Evolutionary conservation across 2,888 invertebrate species (phyloP).

Genomic region (Lepidochrysops patricia): DNA sequence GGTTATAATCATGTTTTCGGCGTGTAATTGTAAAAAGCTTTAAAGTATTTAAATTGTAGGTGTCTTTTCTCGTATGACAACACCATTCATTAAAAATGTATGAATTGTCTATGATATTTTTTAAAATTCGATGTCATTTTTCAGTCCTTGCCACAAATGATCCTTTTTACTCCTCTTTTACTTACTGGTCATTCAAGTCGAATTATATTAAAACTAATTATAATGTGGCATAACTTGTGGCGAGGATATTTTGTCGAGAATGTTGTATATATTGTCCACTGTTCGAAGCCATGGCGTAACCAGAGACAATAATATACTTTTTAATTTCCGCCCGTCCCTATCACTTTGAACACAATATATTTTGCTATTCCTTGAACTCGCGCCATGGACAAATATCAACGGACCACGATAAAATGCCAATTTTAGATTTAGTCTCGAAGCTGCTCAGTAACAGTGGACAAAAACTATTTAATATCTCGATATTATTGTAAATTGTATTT

Average conservation of each 20-base stretch:
- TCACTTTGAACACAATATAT: background rate
- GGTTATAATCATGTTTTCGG: background rate
- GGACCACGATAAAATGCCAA: constrained; percentile 62
- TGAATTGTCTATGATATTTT: constrained; percentile 1
- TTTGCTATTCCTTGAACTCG: background rate
- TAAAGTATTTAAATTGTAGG: constrained; percentile 8
- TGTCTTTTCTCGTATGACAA: constrained; percentile 7
- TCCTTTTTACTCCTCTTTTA: background rate
- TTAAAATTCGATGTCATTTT: background rate
- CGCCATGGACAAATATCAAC: constrained; percentile 27
- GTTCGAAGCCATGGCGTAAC: constrained; percentile 5
- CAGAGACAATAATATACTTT: constrained; percentile 1
- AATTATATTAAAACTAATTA: background rate
- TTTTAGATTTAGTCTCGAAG: constrained; percentile 37
- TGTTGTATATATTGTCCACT: background rate
- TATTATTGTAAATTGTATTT: constrained; percentile 25
- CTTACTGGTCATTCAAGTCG: background rate
- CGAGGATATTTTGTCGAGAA: background rate
- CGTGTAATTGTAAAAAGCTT: constrained; percentile 13
- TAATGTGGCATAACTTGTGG: background rate
- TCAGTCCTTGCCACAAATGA: background rate
- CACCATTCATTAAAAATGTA: background rate
- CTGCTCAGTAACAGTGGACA: constrained; percentile 34
- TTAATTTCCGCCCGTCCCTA: background rate
- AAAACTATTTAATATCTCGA: constrained; percentile 22